Percentiles rank a stretch among this genome's conserved stretches.
Conservation (phyloP, 1,140 invertebrate species). For the Mactra quadrangularis region DNA sequence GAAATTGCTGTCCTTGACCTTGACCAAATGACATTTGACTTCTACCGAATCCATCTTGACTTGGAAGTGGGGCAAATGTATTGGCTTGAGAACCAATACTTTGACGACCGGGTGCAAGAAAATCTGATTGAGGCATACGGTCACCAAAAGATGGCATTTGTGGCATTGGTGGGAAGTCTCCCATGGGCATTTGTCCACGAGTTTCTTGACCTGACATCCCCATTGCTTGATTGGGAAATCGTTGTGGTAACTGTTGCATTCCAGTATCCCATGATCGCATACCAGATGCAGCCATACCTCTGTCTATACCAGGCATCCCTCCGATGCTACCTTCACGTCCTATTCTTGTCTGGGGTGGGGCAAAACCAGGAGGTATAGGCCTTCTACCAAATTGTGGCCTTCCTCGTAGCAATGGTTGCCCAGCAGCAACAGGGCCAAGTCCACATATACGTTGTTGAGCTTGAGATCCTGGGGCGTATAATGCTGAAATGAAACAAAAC, state of each 20-base stretch:
- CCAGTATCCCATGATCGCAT: background rate
- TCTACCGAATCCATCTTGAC: background rate
- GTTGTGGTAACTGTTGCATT: background rate
- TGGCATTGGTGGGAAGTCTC: constrained; percentile 2
- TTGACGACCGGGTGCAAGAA: background rate
- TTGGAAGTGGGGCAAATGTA: constrained; percentile 3
- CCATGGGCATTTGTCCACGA: background rate
- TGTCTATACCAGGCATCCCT: background rate
- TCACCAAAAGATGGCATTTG: constrained; percentile 33
- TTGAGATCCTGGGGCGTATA: constrained; percentile 48
- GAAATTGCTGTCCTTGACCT: background rate
- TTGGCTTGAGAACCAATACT: constrained; percentile 2
- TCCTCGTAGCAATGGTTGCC: background rate
- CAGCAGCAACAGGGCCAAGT: background rate
- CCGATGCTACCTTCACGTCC: background rate
- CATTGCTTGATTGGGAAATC: constrained; percentile 13
- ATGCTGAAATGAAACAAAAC: constrained; percentile 15
- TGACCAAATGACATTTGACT: constrained; percentile 14
- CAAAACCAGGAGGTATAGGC: background rate
- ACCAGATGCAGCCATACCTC: background rate
- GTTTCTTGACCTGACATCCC: background rate
- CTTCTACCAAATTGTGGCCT: background rate
- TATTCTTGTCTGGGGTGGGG: background rate
- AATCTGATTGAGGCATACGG: background rate
- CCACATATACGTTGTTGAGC: constrained; percentile 45